phyloP scores from a whole-genome alignment of 2,797 vertebrate genomes.

The Lagodon rhomboides region DNA sequence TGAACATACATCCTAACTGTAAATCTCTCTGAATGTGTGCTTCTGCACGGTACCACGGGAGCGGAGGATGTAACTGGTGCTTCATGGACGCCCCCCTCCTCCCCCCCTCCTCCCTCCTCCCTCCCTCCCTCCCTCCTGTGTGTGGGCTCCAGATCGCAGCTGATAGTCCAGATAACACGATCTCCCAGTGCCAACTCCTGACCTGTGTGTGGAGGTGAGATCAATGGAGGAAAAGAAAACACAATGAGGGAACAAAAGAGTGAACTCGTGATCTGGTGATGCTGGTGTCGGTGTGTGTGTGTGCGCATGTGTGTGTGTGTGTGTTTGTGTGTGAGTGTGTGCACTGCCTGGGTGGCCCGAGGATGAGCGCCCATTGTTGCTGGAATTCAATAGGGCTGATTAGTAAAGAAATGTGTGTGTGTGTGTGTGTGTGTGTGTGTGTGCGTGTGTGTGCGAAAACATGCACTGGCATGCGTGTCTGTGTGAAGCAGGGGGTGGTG shows the following conservation, averaged over 20 bases:
- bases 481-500: conserved; percentile 65
- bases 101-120: not conserved
- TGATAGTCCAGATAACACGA: conserved; percentile 70
- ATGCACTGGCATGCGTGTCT: conserved; percentile 70
- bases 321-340: conserved; percentile 42
- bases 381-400: conserved; percentile 87
- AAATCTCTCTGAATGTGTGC: not conserved
- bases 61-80: conserved; percentile 7
- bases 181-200: conserved; percentile 68
- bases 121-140: not conserved
- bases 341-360: conserved; percentile 85
- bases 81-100: conserved; percentile 19
- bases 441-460: conserved; percentile 40
- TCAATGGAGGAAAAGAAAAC: conserved; percentile 74
- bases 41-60: not conserved
- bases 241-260: conserved; percentile 81
- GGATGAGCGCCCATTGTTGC: conserved; percentile 85
- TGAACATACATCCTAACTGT: not conserved
- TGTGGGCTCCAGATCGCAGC: conserved; percentile 64
- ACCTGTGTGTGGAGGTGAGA: conserved; percentile 77
- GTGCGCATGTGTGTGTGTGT: conserved; percentile 38
- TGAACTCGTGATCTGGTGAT: conserved; percentile 82
- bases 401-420: conserved; percentile 77
- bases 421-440: conserved; percentile 54
- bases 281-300: conserved; percentile 56